Percentiles rank a stretch among this genome's conserved stretches.
Evolutionary conservation across 2,888 invertebrate species (phyloP).

Genomic region (Phaedon cochleariae): DNA sequence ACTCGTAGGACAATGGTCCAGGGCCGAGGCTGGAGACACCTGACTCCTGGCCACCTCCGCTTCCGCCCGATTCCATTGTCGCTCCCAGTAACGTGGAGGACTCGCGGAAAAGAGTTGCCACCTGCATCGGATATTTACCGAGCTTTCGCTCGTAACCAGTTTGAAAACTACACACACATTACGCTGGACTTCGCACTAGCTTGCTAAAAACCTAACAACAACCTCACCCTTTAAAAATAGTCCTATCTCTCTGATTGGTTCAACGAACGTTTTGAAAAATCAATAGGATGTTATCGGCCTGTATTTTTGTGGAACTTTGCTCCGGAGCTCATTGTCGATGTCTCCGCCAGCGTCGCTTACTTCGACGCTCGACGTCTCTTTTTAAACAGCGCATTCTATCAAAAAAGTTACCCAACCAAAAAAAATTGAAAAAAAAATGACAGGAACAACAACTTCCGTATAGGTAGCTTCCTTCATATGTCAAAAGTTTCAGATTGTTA

Average conservation of each 20-base stretch:
- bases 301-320: constrained; percentile 63
- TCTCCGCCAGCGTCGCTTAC: constrained; percentile 61
- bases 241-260: constrained; percentile 65
- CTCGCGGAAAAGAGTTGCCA: constrained; percentile 74
- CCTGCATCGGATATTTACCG: constrained; percentile 67
- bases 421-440: constrained; percentile 17
- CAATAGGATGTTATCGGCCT: constrained; percentile 70
- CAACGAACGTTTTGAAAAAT: constrained; percentile 71
- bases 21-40: constrained; percentile 54
- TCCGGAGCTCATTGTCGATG: constrained; percentile 59
- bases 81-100: constrained; percentile 73
- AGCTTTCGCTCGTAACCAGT: constrained; percentile 53
- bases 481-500: background rate
- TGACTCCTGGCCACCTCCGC: constrained; percentile 59
- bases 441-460: constrained; percentile 2
- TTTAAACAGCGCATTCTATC: constrained; percentile 58
- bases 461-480: constrained; percentile 5
- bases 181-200: constrained; percentile 55
- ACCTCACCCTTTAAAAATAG: constrained; percentile 67
- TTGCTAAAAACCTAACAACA: constrained; percentile 62
- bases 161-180: constrained; percentile 51
- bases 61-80: constrained; percentile 68
- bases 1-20: constrained; percentile 56
- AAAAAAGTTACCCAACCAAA: constrained; percentile 51
- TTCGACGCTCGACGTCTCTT: constrained; percentile 58